These are phyloP conservation scores for Seira ritae DNA, from an alignment of 2,888 invertebrate species.

Conservation along the genomic window DNA sequence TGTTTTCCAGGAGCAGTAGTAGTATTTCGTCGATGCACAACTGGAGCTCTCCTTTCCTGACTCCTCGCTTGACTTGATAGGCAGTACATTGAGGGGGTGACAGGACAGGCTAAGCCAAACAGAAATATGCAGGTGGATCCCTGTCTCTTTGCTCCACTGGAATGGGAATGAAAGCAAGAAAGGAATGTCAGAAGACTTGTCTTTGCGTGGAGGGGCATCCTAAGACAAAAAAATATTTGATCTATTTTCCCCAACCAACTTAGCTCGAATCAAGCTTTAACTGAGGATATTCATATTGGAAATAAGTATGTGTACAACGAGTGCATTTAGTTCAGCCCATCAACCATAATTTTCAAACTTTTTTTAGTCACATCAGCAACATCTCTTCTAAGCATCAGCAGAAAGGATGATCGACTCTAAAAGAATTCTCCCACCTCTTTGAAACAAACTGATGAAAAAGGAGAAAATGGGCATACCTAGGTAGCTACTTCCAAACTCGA, in stretches of 20 bases:
- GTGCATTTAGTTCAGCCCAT: neutral
- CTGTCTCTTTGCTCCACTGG: neutral
- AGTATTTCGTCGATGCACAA: no score
- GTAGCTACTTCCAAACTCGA: neutral
- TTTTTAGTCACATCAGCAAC: constrained; percentile 52
- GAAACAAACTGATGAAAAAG: neutral
- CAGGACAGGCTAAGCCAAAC: neutral
- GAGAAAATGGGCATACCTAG: neutral
- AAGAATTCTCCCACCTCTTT: neutral
- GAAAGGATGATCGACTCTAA: neutral
- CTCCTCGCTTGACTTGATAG: no score
- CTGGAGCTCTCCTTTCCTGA: no score
- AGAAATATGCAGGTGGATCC: neutral
- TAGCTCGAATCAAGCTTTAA: constrained; percentile 45
- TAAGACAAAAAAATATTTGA: constrained; percentile 44
- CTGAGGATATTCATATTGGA: neutral
- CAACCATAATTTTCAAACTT: neutral
- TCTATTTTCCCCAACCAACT: constrained; percentile 55
- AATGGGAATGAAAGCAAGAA: neutral
- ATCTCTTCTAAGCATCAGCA: constrained; percentile 22
- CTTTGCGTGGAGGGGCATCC: neutral
- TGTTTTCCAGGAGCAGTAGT: no score
- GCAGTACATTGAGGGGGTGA: neutral
- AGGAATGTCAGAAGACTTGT: neutral
- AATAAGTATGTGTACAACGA: neutral